Base-by-base conservation (phyloP, 2,113 vertebrate genomes). In the Crotalus helleri region DNA sequence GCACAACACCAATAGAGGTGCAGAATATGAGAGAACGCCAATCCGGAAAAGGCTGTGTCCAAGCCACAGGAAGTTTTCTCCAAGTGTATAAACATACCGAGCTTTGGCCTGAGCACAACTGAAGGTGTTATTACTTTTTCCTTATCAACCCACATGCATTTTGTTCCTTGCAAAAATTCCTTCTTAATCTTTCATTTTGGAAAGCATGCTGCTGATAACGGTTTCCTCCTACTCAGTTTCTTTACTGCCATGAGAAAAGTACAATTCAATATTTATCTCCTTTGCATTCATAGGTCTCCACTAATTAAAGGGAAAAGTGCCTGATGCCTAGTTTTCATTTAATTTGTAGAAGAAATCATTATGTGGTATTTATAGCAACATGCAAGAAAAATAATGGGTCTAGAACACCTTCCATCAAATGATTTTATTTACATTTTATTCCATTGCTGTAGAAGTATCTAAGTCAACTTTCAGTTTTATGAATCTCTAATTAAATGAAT, bases 121-220 rank as follows among this genome's bases (percentile, higher is more conserved):
- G 93, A 95, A 95, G 94, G 87, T 44, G 57, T 92, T 93, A 57
- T 95, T 95, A 92, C 93, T 95, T 94, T 58, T 93, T 93, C 94
- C 96, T 97, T 97, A 97, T 97, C 97, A 95, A 93, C 5, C 85
- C 29, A 87, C 21, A 87, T 2, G n/a, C 95, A 93, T 94, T 55
- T 94, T 93, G 94, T 96, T 96, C 97, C 96, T 94, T 2, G 90
- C 23, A 1, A 0, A 1, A 0, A 55, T 21, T 69, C 49, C 44
- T 0, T 5, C 1, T 92, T 88, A 93, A 89, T 85, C 57, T 92
- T 33, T 92, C 64, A 49, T 86, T 91, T 86, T 86, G n/a, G 89
- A 89, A 87, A 3, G 4, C n/a, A 53, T 12, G 23, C 26, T 89
- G 54, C 29, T 54, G 86, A 85, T 89, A 91, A 91, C 13, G 23